These are phyloP conservation scores for Scylla paramamosain DNA, from an alignment of 1,140 invertebrate species.

Conservation along the genomic window DNA sequence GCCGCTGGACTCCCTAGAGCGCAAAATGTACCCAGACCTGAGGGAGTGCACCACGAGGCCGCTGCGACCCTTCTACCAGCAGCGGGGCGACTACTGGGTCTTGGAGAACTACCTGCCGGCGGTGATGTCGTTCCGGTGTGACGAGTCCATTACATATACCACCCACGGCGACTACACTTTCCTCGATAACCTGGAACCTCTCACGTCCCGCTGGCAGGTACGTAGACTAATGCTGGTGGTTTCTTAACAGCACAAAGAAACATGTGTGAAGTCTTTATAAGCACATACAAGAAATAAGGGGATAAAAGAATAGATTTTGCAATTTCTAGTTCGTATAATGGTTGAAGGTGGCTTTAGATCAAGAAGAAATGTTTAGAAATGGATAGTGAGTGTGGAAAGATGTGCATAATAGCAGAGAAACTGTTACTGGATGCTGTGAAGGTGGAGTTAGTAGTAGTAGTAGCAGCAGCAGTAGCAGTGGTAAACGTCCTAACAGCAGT, in stretches of 20 bases:
- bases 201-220: slow-evolving; percentile 80
- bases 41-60: slow-evolving; percentile 63
- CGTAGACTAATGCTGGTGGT: not conserved
- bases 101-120: slow-evolving; percentile 91
- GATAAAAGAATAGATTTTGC: too few relatives aligned
- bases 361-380: too few relatives aligned
- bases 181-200: slow-evolving; percentile 91
- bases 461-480: too few relatives aligned
- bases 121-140: slow-evolving; percentile 83
- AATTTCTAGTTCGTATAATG: too few relatives aligned
- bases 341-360: too few relatives aligned
- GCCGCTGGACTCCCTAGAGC: slow-evolving; percentile 69
- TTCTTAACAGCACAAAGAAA: not conserved
- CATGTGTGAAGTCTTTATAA: too few relatives aligned
- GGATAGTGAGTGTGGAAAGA: too few relatives aligned
- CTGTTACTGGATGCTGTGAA: too few relatives aligned
- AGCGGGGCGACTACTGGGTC: slow-evolving; percentile 94
- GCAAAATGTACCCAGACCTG: slow-evolving; percentile 73
- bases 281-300: too few relatives aligned
- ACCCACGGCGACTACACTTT: slow-evolving; percentile 95
- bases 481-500: too few relatives aligned
- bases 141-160: slow-evolving; percentile 93
- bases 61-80: slow-evolving; percentile 79
- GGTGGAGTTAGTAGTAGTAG: too few relatives aligned
- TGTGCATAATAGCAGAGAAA: too few relatives aligned